A percentile compares a stretch with the other conserved stretches of the same genome.
Evolutionary conservation across 2,888 invertebrate genomes (phyloP).

Genomic region (Syritta pipiens): DNA sequence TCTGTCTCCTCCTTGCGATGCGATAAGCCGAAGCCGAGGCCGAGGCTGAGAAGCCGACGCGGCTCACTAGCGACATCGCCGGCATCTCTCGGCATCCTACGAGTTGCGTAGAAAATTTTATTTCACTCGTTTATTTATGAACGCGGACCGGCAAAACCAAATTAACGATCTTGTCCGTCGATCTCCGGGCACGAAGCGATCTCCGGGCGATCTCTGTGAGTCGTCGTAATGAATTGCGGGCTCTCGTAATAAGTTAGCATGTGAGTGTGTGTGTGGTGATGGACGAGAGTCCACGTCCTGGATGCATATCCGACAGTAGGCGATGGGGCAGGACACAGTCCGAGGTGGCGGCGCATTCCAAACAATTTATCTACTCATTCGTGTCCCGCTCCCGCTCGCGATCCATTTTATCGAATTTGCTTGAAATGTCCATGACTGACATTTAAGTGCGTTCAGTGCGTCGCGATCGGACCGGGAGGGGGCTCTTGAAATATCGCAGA

Average conservation of each 20-base stretch:
- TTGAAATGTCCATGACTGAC: constrained; percentile 50
- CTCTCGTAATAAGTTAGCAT: constrained; percentile 45
- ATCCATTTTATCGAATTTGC: constrained; percentile 48
- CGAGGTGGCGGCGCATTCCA: constrained; percentile 44
- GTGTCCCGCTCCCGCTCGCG: no score
- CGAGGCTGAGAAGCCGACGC: background rate
- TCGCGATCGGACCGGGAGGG: background rate
- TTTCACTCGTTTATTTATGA: constrained; percentile 67
- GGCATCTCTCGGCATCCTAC: background rate
- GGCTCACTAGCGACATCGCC: constrained; percentile 20
- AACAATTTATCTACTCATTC: constrained; percentile 53
- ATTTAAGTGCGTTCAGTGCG: constrained; percentile 38
- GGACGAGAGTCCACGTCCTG: constrained; percentile 12
- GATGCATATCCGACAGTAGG: constrained; percentile 19
- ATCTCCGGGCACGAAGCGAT: constrained; percentile 31
- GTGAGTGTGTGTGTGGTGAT: constrained; percentile 4
- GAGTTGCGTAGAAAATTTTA: constrained; percentile 52
- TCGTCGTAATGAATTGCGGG: constrained; percentile 52
- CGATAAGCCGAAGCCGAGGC: constrained; percentile 9
- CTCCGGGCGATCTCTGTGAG: constrained; percentile 44
- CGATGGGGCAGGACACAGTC: background rate
- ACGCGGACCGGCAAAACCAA: constrained; percentile 75
- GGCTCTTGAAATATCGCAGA: constrained; percentile 29
- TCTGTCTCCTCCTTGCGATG: constrained; percentile 25
- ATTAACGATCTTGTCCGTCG: constrained; percentile 76